A percentile compares a stretch with the other conserved stretches of the same genome.
Evolutionary conservation across 2,797 vertebrate species (phyloP).

Genomic region (Lophura swinhoii): DNA sequence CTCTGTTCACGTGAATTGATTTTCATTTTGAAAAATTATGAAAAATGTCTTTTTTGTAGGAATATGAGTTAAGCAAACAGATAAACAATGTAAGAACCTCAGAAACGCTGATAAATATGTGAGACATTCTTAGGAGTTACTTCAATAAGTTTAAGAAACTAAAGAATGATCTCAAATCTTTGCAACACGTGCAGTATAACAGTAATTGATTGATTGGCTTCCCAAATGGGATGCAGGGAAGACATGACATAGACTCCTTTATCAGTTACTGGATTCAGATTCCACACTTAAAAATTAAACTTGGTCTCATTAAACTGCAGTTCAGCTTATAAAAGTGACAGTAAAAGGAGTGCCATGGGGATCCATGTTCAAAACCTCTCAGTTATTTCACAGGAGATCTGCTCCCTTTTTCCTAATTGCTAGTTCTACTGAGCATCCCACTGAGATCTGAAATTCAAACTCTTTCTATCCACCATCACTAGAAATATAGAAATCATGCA

Average conservation of each 20-base stretch:
- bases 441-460: slow-evolving; percentile 35
- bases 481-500: neutral
- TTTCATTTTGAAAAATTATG: neutral
- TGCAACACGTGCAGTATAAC: neutral
- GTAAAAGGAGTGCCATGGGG: neutral
- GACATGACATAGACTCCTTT: neutral
- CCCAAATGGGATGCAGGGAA: neutral
- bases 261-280: slow-evolving; percentile 27
- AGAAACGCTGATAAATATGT: neutral
- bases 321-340: slow-evolving; percentile 17
- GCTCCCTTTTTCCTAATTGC: slow-evolving; percentile 57
- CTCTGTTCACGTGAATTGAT: neutral
- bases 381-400: slow-evolving; percentile 54
- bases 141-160: neutral
- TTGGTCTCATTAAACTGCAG: neutral
- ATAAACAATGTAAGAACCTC: neutral
- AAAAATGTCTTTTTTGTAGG: neutral
- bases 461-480: neutral
- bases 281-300: slow-evolving; percentile 18
- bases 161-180: neutral
- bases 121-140: neutral
- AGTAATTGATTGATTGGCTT: neutral
- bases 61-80: neutral
- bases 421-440: slow-evolving; percentile 17
- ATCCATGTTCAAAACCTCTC: neutral